Conservation (phyloP, 1,140 invertebrate genomes). For the Drosophila hydei region DNA sequence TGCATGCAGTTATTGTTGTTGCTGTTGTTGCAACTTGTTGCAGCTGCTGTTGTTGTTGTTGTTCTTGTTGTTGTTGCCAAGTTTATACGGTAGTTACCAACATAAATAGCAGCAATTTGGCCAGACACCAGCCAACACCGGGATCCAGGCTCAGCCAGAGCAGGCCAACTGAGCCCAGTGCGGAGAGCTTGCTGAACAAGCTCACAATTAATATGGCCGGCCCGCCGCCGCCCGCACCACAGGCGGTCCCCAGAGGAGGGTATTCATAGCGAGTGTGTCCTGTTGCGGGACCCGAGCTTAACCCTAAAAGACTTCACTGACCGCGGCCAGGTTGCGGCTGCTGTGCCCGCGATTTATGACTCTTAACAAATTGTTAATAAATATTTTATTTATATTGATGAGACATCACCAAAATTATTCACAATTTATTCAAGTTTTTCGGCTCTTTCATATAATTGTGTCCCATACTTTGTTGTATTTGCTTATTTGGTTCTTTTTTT, state of each 20-base stretch:
- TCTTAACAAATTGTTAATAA: slow-evolving; percentile 82
- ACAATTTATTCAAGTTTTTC: slow-evolving; percentile 50
- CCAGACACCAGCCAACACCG: slow-evolving; percentile 75
- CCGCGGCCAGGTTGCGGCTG: slow-evolving; percentile 40
- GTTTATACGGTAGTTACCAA: slow-evolving; percentile 83
- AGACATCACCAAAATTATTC: slow-evolving; percentile 79
- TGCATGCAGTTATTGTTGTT: slow-evolving; percentile 49
- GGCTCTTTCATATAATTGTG: slow-evolving; percentile 21
- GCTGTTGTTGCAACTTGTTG: slow-evolving; percentile 44
- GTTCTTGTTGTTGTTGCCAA: slow-evolving; percentile 64
- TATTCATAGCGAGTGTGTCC: slow-evolving; percentile 33
- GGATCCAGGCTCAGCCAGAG: slow-evolving; percentile 1
- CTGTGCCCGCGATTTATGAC: slow-evolving; percentile 74
- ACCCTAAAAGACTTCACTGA: slow-evolving; percentile 3
- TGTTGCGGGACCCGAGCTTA: slow-evolving; percentile 35
- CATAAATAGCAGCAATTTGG: slow-evolving; percentile 84
- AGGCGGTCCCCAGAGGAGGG: slow-evolving; percentile 57
- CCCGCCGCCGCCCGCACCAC: slow-evolving; percentile 70
- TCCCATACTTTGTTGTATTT: slow-evolving; percentile 13
- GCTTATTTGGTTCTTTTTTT: background rate
- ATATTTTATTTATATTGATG: slow-evolving; percentile 83
- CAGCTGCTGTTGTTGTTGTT: slow-evolving; percentile 52
- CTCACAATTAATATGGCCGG: slow-evolving; percentile 78
- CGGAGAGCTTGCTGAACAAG: slow-evolving; percentile 63
- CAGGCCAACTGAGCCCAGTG: background rate